Evolutionary conservation across 2,888 invertebrate species (phyloP).

Genomic region (Mylabris sibirica): DNA sequence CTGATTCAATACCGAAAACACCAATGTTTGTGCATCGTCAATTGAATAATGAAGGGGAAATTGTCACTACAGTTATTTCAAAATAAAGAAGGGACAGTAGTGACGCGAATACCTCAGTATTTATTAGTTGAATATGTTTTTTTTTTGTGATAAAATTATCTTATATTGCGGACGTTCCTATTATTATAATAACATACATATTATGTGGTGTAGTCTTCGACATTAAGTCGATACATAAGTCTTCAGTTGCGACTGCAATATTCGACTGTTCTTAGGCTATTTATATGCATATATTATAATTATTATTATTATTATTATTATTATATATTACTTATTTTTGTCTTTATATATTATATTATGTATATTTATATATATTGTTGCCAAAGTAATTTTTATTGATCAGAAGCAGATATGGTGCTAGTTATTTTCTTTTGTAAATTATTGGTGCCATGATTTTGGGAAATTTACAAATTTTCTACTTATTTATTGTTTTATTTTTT

Average conservation of each 20-base stretch:
- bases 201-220: slow-evolving; percentile 32
- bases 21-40: slow-evolving; percentile 81
- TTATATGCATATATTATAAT: slow-evolving; percentile 28
- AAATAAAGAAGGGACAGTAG: slow-evolving; percentile 35
- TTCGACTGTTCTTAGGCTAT: slow-evolving; percentile 40
- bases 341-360: slow-evolving; percentile 27
- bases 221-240: slow-evolving; percentile 34
- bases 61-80: slow-evolving; percentile 68
- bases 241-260: slow-evolving; percentile 29
- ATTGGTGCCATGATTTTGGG: slow-evolving; percentile 12
- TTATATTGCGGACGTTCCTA: slow-evolving; percentile 55
- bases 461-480: slow-evolving; percentile 12
- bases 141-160: slow-evolving; percentile 53
- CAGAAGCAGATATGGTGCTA: slow-evolving; percentile 26
- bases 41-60: slow-evolving; percentile 77
- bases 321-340: slow-evolving; percentile 39
- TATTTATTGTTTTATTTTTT: slow-evolving; percentile 12
- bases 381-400: slow-evolving; percentile 44
- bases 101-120: slow-evolving; percentile 54
- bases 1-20: slow-evolving; percentile 77
- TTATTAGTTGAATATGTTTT: slow-evolving; percentile 46
- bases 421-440: slow-evolving; percentile 3
- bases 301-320: not conserved
- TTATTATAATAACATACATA: slow-evolving; percentile 21
- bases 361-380: slow-evolving; percentile 45